These are phyloP conservation scores for Mesoligia furuncula DNA, from an alignment of 2,888 invertebrate species.

Conservation along the genomic window DNA sequence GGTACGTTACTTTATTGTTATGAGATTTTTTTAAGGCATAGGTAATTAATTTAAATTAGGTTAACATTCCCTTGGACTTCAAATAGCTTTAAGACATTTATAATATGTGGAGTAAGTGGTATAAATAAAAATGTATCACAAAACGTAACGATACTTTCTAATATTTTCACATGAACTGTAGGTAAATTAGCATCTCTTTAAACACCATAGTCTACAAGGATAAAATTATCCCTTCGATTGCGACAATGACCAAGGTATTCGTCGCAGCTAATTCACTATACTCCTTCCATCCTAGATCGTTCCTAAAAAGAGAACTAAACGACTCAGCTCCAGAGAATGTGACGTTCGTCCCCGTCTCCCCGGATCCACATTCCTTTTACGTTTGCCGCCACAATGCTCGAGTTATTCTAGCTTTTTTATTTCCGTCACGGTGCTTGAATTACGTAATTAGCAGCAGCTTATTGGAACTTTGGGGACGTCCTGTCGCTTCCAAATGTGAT, in stretches of 20 bases:
- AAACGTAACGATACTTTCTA: neutral
- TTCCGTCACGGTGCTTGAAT: constrained; percentile 87
- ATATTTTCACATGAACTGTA: neutral
- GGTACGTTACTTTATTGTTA: too few relatives aligned
- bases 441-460: constrained; percentile 87
- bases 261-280: constrained; percentile 43
- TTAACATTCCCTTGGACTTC: neutral
- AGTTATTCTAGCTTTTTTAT: constrained; percentile 82
- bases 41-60: too few relatives aligned
- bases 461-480: constrained; percentile 81
- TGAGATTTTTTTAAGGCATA: too few relatives aligned
- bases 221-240: constrained; percentile 19
- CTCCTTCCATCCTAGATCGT: constrained; percentile 41
- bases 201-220: neutral
- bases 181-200: neutral
- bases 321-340: constrained; percentile 64
- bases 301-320: constrained; percentile 32
- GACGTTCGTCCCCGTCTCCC: constrained; percentile 60
- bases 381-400: constrained; percentile 79
- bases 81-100: neutral
- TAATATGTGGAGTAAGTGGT: neutral
- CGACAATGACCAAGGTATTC: constrained; percentile 35
- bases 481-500: constrained; percentile 79
- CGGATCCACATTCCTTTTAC: constrained; percentile 75
- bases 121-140: neutral